Percentiles rank a stretch among this genome's conserved stretches.
phyloP scores from a whole-genome alignment of 2,797 vertebrate species.

The Molossus alvarezi region DNA sequence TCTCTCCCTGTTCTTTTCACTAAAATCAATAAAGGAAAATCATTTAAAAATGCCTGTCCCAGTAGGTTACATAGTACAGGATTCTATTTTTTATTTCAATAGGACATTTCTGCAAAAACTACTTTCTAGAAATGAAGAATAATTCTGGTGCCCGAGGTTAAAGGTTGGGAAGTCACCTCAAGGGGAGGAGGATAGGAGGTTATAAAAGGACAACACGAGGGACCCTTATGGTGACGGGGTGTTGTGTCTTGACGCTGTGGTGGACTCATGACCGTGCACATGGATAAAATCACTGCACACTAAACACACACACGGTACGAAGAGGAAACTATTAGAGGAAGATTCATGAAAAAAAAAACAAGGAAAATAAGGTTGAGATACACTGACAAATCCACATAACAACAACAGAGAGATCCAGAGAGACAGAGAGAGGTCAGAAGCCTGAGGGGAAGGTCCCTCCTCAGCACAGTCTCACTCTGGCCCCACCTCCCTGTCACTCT shows the following conservation, averaged over 20 bases:
- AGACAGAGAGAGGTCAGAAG: background rate
- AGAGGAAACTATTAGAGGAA: background rate
- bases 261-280: background rate
- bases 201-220: background rate
- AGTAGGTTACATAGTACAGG: background rate
- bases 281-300: background rate
- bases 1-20: too few relatives aligned
- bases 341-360: background rate
- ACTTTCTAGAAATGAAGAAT: background rate
- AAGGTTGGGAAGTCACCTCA: background rate
- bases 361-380: background rate
- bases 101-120: background rate
- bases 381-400: background rate
- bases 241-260: background rate
- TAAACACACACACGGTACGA: background rate
- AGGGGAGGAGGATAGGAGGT: background rate
- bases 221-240: background rate
- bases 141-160: background rate
- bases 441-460: too few relatives aligned
- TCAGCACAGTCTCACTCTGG: too few relatives aligned
- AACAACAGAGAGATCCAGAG: background rate
- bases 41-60: background rate
- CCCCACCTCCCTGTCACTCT: background rate
- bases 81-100: background rate
- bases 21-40: too few relatives aligned